These are phyloP conservation scores for Sesamia inferens DNA, from an alignment of 2,888 invertebrate species.

Conservation along the genomic window DNA sequence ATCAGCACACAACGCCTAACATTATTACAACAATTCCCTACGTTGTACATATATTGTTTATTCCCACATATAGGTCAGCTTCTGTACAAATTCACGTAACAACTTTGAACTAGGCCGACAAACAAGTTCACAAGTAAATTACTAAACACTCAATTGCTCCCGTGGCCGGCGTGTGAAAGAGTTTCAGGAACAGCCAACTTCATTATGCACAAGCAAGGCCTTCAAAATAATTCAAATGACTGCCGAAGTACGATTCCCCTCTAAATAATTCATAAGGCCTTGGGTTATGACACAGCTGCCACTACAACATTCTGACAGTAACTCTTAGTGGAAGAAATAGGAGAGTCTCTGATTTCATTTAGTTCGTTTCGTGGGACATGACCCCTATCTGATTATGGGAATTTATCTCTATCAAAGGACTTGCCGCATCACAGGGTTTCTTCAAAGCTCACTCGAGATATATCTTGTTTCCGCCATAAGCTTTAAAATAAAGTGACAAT, in stretches of 20 bases:
- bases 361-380: slow-evolving; percentile 68
- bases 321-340: slow-evolving; percentile 66
- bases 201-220: slow-evolving; percentile 81
- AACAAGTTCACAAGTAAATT: slow-evolving; percentile 58
- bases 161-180: slow-evolving; percentile 66
- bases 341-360: slow-evolving; percentile 78
- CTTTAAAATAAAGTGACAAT: slow-evolving; percentile 39
- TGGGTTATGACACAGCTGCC: slow-evolving; percentile 79
- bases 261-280: slow-evolving; percentile 85
- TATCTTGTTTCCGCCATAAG: slow-evolving; percentile 31
- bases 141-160: slow-evolving; percentile 53
- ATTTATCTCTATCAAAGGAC: slow-evolving; percentile 71
- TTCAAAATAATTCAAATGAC: slow-evolving; percentile 86
- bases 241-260: slow-evolving; percentile 78
- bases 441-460: slow-evolving; percentile 31
- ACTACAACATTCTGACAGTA: slow-evolving; percentile 65
- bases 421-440: slow-evolving; percentile 59
- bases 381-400: slow-evolving; percentile 68
- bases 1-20: slow-evolving; percentile 26
- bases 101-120: slow-evolving; percentile 49
- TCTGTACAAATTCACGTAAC: slow-evolving; percentile 24
- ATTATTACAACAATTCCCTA: slow-evolving; percentile 39
- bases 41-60: slow-evolving; percentile 30
- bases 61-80: slow-evolving; percentile 41
- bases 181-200: slow-evolving; percentile 74